Conservation (phyloP, 1,140 invertebrate species). For the Elymnias hypermnestra region DNA sequence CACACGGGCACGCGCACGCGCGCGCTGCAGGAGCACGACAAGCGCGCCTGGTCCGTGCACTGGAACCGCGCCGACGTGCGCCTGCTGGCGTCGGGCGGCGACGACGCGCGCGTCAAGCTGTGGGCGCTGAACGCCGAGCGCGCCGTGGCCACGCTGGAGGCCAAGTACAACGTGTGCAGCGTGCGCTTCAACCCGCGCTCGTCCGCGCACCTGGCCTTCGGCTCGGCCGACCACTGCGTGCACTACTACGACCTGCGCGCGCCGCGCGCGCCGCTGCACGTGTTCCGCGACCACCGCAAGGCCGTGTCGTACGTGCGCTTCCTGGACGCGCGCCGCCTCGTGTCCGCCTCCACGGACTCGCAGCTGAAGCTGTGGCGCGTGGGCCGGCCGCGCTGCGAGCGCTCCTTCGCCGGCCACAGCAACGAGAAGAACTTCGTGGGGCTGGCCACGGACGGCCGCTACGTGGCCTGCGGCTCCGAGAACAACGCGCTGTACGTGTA, state of each 20-base stretch:
- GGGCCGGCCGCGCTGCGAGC: constrained; percentile 85
- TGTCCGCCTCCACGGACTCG: constrained; percentile 96
- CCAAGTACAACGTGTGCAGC: constrained; percentile 89
- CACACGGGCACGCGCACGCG: constrained; percentile 85
- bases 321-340: constrained; percentile 91
- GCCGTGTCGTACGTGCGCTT: constrained; percentile 98
- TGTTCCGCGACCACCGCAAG: constrained; percentile 95
- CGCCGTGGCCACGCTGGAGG: constrained; percentile 82
- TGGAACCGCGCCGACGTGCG: constrained; percentile 95
- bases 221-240: constrained; percentile 97
- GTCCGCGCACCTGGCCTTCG: constrained; percentile 92
- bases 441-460: constrained; percentile 95
- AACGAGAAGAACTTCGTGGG: constrained; percentile 99
- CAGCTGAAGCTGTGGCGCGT: constrained; percentile 96
- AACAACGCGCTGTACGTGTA: constrained; percentile 97
- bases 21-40: constrained; percentile 94
- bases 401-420: constrained; percentile 94
- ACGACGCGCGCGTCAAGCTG: constrained; percentile 95
- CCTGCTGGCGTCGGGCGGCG: constrained; percentile 94
- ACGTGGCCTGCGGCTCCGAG: constrained; percentile 96
- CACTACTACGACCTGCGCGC: constrained; percentile 97
- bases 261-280: constrained; percentile 86
- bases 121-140: constrained; percentile 93
- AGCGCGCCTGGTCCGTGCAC: constrained; percentile 97
- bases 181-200: constrained; percentile 96